These are phyloP conservation scores for Mus musculus DNA, from an alignment of 2,113 vertebrate genomes.

Conservation along the genomic window GRCm39 chr11:3327001-3327500, in stretches of 20 bases:
- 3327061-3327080: neutral
- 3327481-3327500: slow-evolving; percentile 11
- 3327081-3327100: neutral
- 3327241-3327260: neutral
- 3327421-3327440: neutral
- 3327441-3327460: neutral
- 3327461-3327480: neutral
- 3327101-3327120: neutral
- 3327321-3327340: neutral
- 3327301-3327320: slow-evolving; percentile 29
- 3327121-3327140: neutral
- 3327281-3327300: neutral
- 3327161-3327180: slow-evolving; percentile 6
- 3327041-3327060: too few species aligned
- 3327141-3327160: neutral
- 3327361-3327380: neutral
- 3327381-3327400: neutral
- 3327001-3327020: too few species aligned
- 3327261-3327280: neutral
- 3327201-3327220: neutral
- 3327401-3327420: neutral
- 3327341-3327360: neutral
- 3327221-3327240: slow-evolving; percentile 7
- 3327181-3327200: neutral
- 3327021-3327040: too few species aligned